These are phyloP conservation scores for Apotomis betuletana DNA, from an alignment of 2,888 invertebrate species.

Conservation along the genomic window DNA sequence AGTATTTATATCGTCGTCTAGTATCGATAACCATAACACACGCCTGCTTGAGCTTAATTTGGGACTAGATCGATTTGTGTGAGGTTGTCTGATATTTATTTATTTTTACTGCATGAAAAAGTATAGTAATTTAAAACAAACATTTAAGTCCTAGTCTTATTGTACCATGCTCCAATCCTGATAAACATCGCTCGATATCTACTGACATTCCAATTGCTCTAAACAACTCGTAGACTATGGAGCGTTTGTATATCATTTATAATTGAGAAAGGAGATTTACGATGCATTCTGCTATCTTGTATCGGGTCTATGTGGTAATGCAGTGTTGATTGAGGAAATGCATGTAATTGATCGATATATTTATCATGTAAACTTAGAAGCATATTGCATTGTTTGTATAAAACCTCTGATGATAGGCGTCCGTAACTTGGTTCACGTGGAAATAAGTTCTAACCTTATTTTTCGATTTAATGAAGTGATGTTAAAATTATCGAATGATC, in stretches of 20 bases:
- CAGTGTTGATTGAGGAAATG: slow-evolving; percentile 55
- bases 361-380: slow-evolving; percentile 1
- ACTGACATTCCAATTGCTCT: slow-evolving; percentile 43
- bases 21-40: no score
- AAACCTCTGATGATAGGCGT: no score
- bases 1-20: no score
- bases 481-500: no score
- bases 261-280: slow-evolving; percentile 69
- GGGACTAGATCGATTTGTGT: no score
- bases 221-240: slow-evolving; percentile 36
- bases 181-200: slow-evolving; percentile 41
- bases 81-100: not conserved
- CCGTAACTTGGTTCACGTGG: no score
- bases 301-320: slow-evolving; percentile 58
- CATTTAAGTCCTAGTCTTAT: slow-evolving; percentile 17
- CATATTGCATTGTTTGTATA: not conserved
- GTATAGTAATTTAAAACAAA: not conserved
- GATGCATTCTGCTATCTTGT: slow-evolving; percentile 68
- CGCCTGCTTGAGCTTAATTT: no score
- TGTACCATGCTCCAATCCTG: slow-evolving; percentile 15
- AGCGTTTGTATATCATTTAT: slow-evolving; percentile 57
- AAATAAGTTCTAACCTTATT: no score
- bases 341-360: slow-evolving; percentile 28
- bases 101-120: not conserved
- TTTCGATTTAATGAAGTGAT: no score